Conservation (phyloP, 2,888 invertebrate species). For the Ochropleura leucogaster region DNA sequence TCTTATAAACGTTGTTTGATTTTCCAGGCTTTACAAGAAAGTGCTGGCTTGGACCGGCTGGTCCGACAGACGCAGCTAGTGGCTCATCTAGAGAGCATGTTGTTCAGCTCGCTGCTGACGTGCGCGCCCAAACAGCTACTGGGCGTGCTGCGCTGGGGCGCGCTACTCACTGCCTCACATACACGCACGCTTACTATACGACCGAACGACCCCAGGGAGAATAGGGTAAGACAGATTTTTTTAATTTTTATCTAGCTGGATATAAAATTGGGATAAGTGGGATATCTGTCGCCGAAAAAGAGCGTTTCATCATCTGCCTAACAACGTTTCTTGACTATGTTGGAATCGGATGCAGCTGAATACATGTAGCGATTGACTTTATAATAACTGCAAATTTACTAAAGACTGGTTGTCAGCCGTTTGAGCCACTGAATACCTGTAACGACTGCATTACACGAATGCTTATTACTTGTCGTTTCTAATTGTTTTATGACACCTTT, state of each 20-base stretch:
- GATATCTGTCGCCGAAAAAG: not conserved
- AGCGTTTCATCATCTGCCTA: too few species aligned
- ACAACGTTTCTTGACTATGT: too few species aligned
- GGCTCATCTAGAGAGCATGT: constrained; percentile 95
- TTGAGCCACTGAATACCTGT: too few species aligned
- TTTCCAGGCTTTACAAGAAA: constrained; percentile 93
- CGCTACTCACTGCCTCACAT: constrained; percentile 94
- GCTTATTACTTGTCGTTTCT: too few species aligned
- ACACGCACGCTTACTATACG: constrained; percentile 94
- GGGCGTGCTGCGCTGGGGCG: constrained; percentile 92
- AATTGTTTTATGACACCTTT: too few species aligned
- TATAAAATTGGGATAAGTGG: not conserved
- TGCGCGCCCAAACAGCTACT: constrained; percentile 92
- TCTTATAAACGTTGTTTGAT: not conserved
- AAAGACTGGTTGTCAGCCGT: too few species aligned
- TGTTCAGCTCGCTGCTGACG: constrained; percentile 94
- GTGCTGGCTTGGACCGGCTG: constrained; percentile 94
- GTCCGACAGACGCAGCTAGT: constrained; percentile 96
- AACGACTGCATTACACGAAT: too few species aligned
- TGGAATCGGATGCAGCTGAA: too few species aligned
- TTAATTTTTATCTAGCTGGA: not conserved
- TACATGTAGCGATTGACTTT: too few species aligned
- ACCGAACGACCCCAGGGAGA: constrained; percentile 96
- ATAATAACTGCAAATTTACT: too few species aligned
- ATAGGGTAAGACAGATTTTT: constrained; percentile 83